Base-by-base conservation (phyloP, 53 echinoderm and acorn worm genomes). In the Crossaster papposus region DNA sequence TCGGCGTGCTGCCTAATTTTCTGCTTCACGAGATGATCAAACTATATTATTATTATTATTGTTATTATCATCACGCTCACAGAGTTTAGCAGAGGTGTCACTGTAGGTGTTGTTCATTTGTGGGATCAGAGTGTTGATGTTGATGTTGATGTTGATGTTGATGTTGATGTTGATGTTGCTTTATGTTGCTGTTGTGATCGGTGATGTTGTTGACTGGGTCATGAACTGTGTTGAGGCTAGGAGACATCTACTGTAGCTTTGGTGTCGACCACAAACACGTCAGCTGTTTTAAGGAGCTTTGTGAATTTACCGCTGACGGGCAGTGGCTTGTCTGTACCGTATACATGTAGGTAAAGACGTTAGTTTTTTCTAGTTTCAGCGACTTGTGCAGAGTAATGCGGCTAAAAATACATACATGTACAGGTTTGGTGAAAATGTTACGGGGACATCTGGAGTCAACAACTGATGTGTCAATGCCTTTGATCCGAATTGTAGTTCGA, bases 261-360 rank as follows among this genome's bases (percentile, higher is more conserved):
- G 64, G 30, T 76, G 72, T 89, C 79, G 44, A 89, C 78, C 79
- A 89, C 89, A 77, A 74, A 89, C 26, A 77, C 65, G 7, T 89
- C 79, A 20, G 79, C 79, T 64, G 79, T 89, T 78, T n/a, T 50
- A 26, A 62, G 54, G 36, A 38, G 77, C 1, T 79, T 89, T 63
- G 38, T 64, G 24, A 88, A 88, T 88, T 62, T 62, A 29, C 88
- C 88, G 6, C 9, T 10, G 20, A 88, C 52, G 24, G 78, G 55
- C 64, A 88, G 37, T 51, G 79, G 33, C 38, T 76, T 33, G 12
- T 76, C 34, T 38, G 34, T 13, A 62, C 37, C 62, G 64, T 88
- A 88, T 78, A 64, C 58, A n/a, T 77, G 34, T 14, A 88, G 88
- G 24, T 53, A 51, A 32, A 88, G 58, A 51, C 34, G 38, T 38